Base-by-base conservation (phyloP, 2,888 invertebrate genomes). In the Corythucha ciliata region DNA sequence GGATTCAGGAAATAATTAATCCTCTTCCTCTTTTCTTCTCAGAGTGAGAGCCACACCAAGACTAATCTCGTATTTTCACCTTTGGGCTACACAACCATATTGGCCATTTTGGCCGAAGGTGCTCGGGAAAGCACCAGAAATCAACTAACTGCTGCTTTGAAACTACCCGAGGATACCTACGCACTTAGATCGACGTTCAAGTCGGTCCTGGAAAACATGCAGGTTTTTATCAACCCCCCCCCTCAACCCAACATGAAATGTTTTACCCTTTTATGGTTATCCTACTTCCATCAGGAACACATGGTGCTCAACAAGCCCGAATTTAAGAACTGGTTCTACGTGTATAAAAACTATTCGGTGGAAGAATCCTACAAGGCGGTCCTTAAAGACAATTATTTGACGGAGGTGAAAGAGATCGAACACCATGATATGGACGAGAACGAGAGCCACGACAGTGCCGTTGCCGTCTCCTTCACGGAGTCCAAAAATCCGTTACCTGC, bases 241-340 rank as follows among this genome's bases (percentile, higher is more conserved):
- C 6, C 20, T 21, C 14, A 10, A n/a, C n/a, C n/a, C n/a, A n/a
- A n/a, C n/a, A n/a, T n/a, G n/a, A n/a, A n/a, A n/a, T n/a, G n/a
- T n/a, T n/a, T n/a, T n/a, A n/a, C n/a, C n/a, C n/a, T n/a, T n/a
- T n/a, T n/a, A n/a, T n/a, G n/a, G n/a, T n/a, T n/a, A n/a, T n/a
- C n/a, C n/a, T n/a, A n/a, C n/a, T n/a, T n/a, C n/a, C n/a, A n/a
- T 14, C 37, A 56, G 59, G 61, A 63, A 20, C 60, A 62, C 32
- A 56, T 61, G 26, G 52, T 54, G 18, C 66, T 68, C 48, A 74
- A 74, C 56, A 69, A 71, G 52, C 79, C 79, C 1, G 77, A 79
- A 58, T 69, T 80, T 57, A 77, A 78, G 63, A 79, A 78, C 60
- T 80, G 75, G 71, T 75, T 80, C 61, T 80, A 80, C 60, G 74